phyloP scores from a whole-genome alignment of 1,140 invertebrate species.

The Coenobita brevimanus region DNA sequence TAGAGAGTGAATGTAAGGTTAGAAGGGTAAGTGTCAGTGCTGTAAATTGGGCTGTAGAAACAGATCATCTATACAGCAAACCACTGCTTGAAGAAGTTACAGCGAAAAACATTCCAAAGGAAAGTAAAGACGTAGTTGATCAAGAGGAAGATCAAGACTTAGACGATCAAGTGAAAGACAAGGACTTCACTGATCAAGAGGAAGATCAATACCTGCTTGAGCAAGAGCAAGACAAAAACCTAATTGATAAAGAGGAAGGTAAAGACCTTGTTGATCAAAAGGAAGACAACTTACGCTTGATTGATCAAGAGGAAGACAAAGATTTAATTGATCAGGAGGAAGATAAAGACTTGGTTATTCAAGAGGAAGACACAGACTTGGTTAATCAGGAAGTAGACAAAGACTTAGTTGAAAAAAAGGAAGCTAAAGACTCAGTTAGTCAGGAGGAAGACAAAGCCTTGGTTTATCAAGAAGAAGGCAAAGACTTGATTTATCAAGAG shows the following conservation, averaged over 20 bases:
- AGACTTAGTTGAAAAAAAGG: neutral
- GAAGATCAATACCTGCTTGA: neutral
- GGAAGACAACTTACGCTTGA: neutral
- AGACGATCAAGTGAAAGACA: neutral
- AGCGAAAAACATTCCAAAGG: too few species aligned
- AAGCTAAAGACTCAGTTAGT: neutral
- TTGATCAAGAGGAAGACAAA: neutral
- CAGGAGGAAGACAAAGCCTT: neutral
- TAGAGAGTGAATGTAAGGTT: neutral
- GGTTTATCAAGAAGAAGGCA: neutral
- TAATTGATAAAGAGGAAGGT: too few species aligned
- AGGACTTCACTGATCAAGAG: neutral
- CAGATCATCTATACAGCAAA: too few species aligned
- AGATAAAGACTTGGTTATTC: constrained; percentile 10
- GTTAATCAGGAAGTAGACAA: neutral
- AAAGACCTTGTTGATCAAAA: too few species aligned
- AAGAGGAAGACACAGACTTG: neutral
- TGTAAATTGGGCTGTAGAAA: neutral
- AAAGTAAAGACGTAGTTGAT: too few species aligned
- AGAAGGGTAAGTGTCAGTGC: neutral
- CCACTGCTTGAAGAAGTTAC: too few species aligned
- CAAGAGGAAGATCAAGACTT: too few species aligned
- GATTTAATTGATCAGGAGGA: neutral
- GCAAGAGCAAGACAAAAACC: neutral
- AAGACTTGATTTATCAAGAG: neutral